Conservation (phyloP, 2,113 vertebrate genomes). For the Pseudolaguvia tuberculata region DNA sequence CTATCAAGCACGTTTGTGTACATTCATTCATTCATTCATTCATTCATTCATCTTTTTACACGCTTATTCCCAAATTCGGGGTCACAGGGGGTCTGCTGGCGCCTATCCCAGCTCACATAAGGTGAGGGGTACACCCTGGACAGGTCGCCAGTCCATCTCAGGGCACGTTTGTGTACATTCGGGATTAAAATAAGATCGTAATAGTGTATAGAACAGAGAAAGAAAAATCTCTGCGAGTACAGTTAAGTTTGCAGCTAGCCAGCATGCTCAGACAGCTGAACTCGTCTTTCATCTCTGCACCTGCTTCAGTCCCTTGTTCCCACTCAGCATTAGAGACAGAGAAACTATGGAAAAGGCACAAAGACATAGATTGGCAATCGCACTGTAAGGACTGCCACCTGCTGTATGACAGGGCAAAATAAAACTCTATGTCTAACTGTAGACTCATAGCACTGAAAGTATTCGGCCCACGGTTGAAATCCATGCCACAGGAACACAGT, state of each 20-base stretch:
- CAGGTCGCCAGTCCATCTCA: too few relatives aligned
- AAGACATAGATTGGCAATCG: slow-evolving; percentile 1
- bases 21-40: too few relatives aligned
- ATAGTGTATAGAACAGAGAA: neutral
- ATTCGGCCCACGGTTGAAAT: too few relatives aligned
- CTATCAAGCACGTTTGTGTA: too few relatives aligned
- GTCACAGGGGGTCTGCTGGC: too few relatives aligned
- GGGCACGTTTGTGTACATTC: slow-evolving; percentile 10
- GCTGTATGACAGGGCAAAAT: slow-evolving; percentile 42
- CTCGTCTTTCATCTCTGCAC: slow-evolving; percentile 53
- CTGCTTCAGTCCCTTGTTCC: slow-evolving; percentile 42
- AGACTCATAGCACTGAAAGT: too few relatives aligned
- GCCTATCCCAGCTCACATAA: too few relatives aligned
- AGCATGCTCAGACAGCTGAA: slow-evolving; percentile 47
- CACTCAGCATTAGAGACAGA: slow-evolving; percentile 16
- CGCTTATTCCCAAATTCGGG: too few relatives aligned
- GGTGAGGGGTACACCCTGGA: too few relatives aligned
- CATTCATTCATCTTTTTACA: too few relatives aligned
- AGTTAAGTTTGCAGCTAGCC: slow-evolving; percentile 24
- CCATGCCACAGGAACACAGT: too few relatives aligned
- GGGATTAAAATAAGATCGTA: neutral
- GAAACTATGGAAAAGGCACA: neutral
- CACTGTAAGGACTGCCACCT: slow-evolving; percentile 43
- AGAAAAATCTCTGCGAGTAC: slow-evolving; percentile 16
- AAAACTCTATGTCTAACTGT: neutral